Evolutionary conservation across 2,113 vertebrate species (phyloP), one percentile per base, ranked within the genome.

Genomic region (Ploceus nigricollis): DNA sequence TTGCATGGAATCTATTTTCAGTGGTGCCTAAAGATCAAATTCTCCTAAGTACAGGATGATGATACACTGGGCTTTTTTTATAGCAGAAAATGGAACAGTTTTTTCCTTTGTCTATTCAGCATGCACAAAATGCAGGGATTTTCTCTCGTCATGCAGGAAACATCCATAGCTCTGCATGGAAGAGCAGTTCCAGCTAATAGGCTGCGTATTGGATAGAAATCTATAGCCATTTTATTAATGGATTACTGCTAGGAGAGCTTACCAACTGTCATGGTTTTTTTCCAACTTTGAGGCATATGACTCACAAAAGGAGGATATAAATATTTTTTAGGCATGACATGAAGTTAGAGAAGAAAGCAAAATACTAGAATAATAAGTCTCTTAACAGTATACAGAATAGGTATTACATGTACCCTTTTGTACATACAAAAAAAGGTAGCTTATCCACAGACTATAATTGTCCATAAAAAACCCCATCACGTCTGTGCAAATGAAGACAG

Each of bases 301-400:
- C 57, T 93, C 69, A 87, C 68, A 87, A 93, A 95, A 91, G 42
- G 44, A 95, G 44, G 42, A 78, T 85, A 90, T 85, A 85, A 89
- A 90, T 63, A 68, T 79, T 91, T 91, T 50, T 11, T 12, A 87
- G 48, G 28, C 53, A 91, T 35, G 78, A 75, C 35, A 71, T 40
- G 84, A 95, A 93, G 42, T 22, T 64, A 44, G 44, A 84, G 57
- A 87, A 94, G 57, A 90, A 78, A 89, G 66, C 4, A 80, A 93
- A 90, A 75, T 76, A 28, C 18, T 48, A 11, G 42, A 91, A 83
- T 65, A 83, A 11, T 65, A 87, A 68, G 30, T 79, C 10, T 94
- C 33, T 90, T 68, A 87, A 15, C 35, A 3, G 2, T 33, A 80
- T 57, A 70, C 23, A 82, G 70, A 85, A 81, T 56, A 83, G 48